Evolutionary conservation across 1,140 invertebrate species (phyloP).

Genomic region (Drosophila albomicans): DNA sequence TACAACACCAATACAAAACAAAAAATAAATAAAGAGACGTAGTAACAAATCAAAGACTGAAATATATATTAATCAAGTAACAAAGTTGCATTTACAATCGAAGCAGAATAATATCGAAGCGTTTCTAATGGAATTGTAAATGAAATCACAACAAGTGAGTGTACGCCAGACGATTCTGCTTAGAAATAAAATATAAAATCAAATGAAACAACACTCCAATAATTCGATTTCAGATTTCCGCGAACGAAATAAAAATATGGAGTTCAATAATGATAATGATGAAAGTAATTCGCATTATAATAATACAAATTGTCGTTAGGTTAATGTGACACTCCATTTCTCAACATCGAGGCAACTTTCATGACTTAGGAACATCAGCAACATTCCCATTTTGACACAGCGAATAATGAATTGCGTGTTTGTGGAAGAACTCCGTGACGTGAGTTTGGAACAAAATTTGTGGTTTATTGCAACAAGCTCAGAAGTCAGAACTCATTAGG

Average conservation of each 20-base stretch:
- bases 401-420: constrained; percentile 1
- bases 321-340: neutral
- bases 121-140: constrained; percentile 3
- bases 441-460: neutral
- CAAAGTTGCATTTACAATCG: constrained; percentile 20
- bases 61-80: constrained; percentile 16
- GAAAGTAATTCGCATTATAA: neutral
- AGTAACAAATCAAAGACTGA: constrained; percentile 12
- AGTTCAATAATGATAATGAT: neutral
- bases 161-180: neutral
- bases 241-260: neutral
- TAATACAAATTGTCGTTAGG: neutral
- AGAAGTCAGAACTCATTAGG: constrained; percentile 3
- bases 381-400: neutral
- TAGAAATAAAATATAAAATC: no score
- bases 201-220: neutral
- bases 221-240: neutral
- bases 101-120: neutral
- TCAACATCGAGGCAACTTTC: neutral
- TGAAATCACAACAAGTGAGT: constrained; percentile 1
- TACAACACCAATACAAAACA: neutral
- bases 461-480: neutral
- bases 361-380: neutral
- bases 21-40: neutral
- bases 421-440: neutral